Percentiles rank a stretch among this genome's conserved stretches.
Conservation (phyloP, 2,797 vertebrate genomes). For the Catharus ustulatus region DNA sequence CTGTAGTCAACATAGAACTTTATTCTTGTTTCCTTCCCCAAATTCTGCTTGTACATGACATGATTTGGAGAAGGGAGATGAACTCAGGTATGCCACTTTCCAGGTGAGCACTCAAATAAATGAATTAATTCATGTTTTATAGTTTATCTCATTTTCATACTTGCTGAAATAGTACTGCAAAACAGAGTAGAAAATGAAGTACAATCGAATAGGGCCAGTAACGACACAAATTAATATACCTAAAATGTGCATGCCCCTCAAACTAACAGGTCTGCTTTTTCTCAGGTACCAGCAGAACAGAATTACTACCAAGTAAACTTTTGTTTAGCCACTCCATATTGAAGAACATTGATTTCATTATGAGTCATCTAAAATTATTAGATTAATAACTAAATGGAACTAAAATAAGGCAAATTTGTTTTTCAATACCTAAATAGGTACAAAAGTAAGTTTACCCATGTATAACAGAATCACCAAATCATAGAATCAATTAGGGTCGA, state of each 20-base stretch:
- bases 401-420: neutral
- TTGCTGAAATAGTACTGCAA: neutral
- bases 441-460: neutral
- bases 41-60: neutral
- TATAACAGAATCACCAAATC: neutral
- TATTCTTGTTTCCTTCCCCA: neutral
- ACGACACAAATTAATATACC: neutral
- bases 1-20: neutral
- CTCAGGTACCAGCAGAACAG: neutral
- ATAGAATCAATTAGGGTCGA: neutral
- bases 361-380: neutral
- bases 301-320: neutral
- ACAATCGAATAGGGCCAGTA: neutral
- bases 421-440: neutral
- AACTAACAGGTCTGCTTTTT: neutral
- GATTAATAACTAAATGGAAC: neutral
- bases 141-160: neutral
- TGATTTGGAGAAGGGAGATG: neutral
- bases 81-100: neutral
- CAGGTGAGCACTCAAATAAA: neutral
- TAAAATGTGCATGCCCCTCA: neutral
- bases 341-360: neutral
- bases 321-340: accelerated
- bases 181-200: neutral
- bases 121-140: neutral